These are phyloP conservation scores for Neodiprion pinetum DNA, from an alignment of 1,140 invertebrate species.

Conservation along the genomic window DNA sequence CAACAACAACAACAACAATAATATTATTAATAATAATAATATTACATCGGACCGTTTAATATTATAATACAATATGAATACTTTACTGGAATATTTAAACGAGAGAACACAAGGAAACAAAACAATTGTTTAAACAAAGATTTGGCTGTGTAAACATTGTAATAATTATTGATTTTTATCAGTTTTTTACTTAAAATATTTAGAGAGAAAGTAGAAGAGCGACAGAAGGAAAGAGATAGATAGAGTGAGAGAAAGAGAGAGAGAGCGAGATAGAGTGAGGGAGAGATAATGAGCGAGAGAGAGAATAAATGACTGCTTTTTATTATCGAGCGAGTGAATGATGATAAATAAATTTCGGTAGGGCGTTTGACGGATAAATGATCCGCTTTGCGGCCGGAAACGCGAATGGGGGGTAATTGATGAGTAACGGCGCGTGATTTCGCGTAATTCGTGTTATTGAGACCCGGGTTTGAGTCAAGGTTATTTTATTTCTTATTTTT, in stretches of 20 bases:
- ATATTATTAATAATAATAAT: no score
- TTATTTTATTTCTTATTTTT: background rate
- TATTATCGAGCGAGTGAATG: constrained; percentile 7
- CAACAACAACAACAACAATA: no score
- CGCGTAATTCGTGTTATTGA: background rate
- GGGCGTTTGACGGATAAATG: background rate
- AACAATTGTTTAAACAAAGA: constrained; percentile 47
- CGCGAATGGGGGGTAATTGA: background rate
- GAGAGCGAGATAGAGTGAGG: no score
- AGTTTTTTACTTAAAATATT: constrained; percentile 40
- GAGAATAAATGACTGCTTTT: constrained; percentile 7
- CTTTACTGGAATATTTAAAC: background rate
- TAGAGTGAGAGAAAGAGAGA: constrained; percentile 16
- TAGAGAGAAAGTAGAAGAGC: background rate
- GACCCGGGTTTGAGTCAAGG: background rate
- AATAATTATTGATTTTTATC: constrained; percentile 44
- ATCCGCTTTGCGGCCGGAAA: background rate
- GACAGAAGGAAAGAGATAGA: background rate
- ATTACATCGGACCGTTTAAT: no score
- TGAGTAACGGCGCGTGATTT: background rate
- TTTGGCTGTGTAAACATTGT: constrained; percentile 52
- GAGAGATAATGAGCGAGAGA: background rate
- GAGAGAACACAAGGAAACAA: constrained; percentile 20
- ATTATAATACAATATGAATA: no score
- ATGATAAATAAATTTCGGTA: background rate